Base-by-base conservation (phyloP, 1,140 invertebrate species). In the Macrocentrus cingulum region DNA sequence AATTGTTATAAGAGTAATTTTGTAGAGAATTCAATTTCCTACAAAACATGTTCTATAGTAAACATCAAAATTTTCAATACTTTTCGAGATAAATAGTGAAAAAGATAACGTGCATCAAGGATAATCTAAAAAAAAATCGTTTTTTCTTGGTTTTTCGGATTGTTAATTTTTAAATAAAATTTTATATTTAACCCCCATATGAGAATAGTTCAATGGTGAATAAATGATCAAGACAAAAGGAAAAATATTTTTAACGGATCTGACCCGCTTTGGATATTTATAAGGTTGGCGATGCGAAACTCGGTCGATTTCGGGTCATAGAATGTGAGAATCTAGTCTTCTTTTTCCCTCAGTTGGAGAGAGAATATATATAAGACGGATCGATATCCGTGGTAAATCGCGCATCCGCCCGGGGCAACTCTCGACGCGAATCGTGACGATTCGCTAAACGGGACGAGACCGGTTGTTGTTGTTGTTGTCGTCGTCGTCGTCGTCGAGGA, bases 321-420 rank as follows among this genome's bases (percentile, higher is more conserved):
- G 18, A 18, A 20, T 20, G 13, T 6, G n/a, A 51, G 49, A 7
- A 37, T 19, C 45, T 15, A 51, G 16, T 39, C 13, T 8, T 39
- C 8, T 9, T 29, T 9, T 29, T 9, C 4, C 25, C 9, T n/a
- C n/a, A n/a, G n/a, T 29, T 29, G 25, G 25, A 29, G 25, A 29
- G 4, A n/a, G n/a, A n/a, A n/a, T n/a, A n/a, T 29, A 29, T 29
- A 39, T 11, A 39, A n/a, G 36, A n/a, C 13, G 1, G 36, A 32
- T 52, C 50, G 50, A 52, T 52, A 52, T 52, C 16, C 50, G 50
- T 52, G 32, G 50, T 39, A 52, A 52, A 52, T 52, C 32, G 50
- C 50, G 32, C 23, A 7, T 41, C 19, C 19, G 32, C 32, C 13
- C 22, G 13, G 39, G 20, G 50, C 32, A 19, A 45, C 16, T 45